Evolutionary conservation across 1,140 invertebrate genomes (phyloP), one percentile per base, ranked within the genome.

Genomic region (Amphibalanus amphitrite): DNA sequence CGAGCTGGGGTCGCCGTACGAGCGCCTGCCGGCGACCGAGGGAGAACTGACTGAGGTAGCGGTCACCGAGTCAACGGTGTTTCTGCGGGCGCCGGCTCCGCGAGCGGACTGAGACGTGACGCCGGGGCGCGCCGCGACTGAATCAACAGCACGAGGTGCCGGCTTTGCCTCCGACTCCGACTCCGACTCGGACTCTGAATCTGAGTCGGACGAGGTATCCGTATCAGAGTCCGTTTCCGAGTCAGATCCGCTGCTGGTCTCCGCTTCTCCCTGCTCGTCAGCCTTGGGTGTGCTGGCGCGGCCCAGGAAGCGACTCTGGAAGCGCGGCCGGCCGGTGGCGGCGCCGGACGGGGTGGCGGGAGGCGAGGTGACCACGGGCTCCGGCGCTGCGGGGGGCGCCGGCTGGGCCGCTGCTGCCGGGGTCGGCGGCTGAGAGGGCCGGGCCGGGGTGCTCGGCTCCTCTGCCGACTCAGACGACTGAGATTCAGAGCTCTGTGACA

Each of bases 221-320:
- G n/a, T n/a, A n/a, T n/a, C n/a, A n/a, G n/a, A n/a, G n/a, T n/a
- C n/a, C n/a, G n/a, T n/a, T n/a, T n/a, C n/a, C n/a, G n/a, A n/a
- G 6, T 38, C 38, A 17, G 38, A 38, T 17, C 17, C 38, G 38
- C 17, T 69, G 72, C 74, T 76, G 76, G 70, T 78, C 79, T 74
- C 71, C 65, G 76, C 76, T 29, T 76, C 76, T 70, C 78, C 84
- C 70, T 76, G 74, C 73, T 75, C 72, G 73, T 77, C 81, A 71
- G 84, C 84, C 72, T 87, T 83, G 74, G 87, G 83, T 74, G 87
- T 83, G 25, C 86, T 82, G 77, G 88, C 76, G 75, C 82, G 82
- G 71, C 84, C 85, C 75, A 76, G 84, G 82, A 91, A 92, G 80
- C 90, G 86, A 76, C 89, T 91, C 78, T 91, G 89, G 76, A 91